These are phyloP conservation scores for Xerus rutilus DNA, from an alignment of 2,797 vertebrate genomes.

Conservation along the genomic window DNA sequence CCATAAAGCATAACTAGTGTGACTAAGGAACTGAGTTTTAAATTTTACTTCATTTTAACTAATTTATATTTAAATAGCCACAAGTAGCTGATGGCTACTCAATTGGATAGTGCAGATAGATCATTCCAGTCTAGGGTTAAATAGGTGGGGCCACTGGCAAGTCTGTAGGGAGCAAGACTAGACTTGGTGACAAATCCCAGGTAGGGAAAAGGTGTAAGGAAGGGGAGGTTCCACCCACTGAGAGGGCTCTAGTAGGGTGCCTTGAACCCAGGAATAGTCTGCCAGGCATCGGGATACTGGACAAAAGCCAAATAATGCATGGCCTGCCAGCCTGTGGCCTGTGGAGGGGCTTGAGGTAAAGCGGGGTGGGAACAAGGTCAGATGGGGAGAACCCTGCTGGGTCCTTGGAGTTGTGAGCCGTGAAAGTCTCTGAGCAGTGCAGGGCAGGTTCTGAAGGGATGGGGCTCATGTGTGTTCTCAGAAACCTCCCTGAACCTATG, in stretches of 20 bases:
- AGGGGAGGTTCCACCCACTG: background rate
- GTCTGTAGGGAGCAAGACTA: background rate
- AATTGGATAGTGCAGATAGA: background rate
- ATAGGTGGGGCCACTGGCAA: too few relatives aligned
- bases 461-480: background rate
- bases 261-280: background rate
- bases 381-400: background rate
- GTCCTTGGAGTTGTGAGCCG: background rate
- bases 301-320: background rate
- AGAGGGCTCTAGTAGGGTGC: background rate
- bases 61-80: background rate
- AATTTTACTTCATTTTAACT: background rate
- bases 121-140: background rate
- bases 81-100: too few relatives aligned
- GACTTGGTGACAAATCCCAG: background rate
- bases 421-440: background rate
- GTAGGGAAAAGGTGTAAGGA: background rate
- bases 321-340: background rate
- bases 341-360: background rate
- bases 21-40: background rate
- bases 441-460: background rate
- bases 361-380: background rate
- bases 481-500: background rate
- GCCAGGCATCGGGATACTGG: background rate
- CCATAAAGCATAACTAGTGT: background rate